Percentiles rank a stretch among this genome's conserved stretches.
Evolutionary conservation across 1,140 invertebrate genomes (phyloP).

Genomic region (Drosophila fuyamai): DNA sequence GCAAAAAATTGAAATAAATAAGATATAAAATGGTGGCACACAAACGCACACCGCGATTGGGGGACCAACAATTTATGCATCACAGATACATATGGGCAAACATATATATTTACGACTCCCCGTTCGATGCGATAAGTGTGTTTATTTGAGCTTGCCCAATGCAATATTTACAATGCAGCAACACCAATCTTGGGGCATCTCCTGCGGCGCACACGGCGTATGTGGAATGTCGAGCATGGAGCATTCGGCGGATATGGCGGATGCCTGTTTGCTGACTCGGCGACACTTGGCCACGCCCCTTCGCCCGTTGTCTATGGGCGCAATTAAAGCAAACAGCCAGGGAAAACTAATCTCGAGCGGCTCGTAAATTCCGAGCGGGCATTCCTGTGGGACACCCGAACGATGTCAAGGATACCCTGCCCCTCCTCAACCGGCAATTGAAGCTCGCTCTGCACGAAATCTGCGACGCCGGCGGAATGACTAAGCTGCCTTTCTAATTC

Average conservation of each 20-base stretch:
- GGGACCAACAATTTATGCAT: conserved; percentile 64
- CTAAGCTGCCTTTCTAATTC: conserved; percentile 76
- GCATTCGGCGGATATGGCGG: neutral
- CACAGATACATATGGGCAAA: conserved; percentile 21
- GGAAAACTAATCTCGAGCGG: conserved; percentile 75
- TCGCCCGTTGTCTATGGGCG: conserved; percentile 35
- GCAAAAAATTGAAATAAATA: conserved; percentile 81
- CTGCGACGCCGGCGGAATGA: conserved; percentile 70
- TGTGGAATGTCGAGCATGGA: conserved; percentile 53
- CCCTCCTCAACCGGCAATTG: conserved; percentile 49
- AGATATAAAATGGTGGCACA: conserved; percentile 71
- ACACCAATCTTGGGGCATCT: conserved; percentile 61
- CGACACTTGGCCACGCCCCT: conserved; percentile 62
- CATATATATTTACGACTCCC: conserved; percentile 71
- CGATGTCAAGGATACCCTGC: conserved; percentile 29
- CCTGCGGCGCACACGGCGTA: conserved; percentile 42
- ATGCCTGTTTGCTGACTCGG: conserved; percentile 62
- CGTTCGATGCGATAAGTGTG: conserved; percentile 68
- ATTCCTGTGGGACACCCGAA: conserved; percentile 65
- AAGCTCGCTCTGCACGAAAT: conserved; percentile 73
- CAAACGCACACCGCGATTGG: conserved; percentile 34
- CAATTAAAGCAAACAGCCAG: conserved; percentile 76
- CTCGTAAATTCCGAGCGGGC: conserved; percentile 74
- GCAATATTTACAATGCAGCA: conserved; percentile 70
- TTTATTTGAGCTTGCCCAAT: conserved; percentile 68